phyloP scores from a whole-genome alignment of 1,140 invertebrate species.

The Camponotus vicinus region DNA sequence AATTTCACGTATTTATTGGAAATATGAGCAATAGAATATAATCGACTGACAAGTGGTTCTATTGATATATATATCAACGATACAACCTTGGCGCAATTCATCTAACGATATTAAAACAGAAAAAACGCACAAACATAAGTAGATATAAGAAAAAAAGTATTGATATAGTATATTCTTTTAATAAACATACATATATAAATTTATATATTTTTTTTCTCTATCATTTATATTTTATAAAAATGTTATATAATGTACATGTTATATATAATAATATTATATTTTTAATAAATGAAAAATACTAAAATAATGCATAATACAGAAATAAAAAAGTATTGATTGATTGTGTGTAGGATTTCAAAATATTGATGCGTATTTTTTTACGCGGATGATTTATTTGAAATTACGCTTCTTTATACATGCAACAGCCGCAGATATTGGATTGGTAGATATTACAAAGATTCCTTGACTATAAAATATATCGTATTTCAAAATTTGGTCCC shows the following conservation, averaged over 20 bases:
- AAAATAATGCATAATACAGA: background rate
- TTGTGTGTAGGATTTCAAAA: too few species aligned
- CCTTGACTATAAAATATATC: constrained; percentile 40
- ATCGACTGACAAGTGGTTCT: constrained; percentile 75
- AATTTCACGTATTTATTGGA: constrained; percentile 74
- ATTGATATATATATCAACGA: constrained; percentile 77
- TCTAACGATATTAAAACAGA: constrained; percentile 73
- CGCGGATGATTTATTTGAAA: constrained; percentile 68
- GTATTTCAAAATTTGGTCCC: constrained; percentile 76
- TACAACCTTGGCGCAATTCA: constrained; percentile 75
- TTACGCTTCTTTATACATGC: constrained; percentile 75
- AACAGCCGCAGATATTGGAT: constrained; percentile 77
- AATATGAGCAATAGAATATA: constrained; percentile 77
- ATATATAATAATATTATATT: background rate
- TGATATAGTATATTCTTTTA: too few species aligned
- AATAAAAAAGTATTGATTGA: background rate
- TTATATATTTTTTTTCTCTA: background rate
- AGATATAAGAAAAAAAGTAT: too few species aligned
- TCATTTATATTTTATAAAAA: too few species aligned
- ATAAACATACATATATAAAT: background rate
- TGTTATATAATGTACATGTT: background rate
- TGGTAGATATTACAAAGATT: constrained; percentile 75
- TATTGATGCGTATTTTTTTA: too few species aligned
- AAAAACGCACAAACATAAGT: background rate
- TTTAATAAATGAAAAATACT: background rate